A percentile compares a stretch with the other conserved stretches of the same genome.
Evolutionary conservation across 1,140 invertebrate genomes (phyloP).

Genomic region (Drosophila seguyi): DNA sequence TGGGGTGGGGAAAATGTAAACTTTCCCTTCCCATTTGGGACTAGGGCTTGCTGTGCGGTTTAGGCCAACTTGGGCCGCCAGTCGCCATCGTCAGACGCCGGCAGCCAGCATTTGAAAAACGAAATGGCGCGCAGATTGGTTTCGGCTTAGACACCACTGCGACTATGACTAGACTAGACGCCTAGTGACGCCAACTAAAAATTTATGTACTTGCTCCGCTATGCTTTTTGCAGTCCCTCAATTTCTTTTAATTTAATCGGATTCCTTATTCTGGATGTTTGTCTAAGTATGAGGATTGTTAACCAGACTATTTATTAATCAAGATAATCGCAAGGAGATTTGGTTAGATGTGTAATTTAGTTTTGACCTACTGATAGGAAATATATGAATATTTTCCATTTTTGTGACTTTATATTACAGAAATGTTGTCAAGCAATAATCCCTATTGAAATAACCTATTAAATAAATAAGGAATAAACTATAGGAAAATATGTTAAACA

Average conservation of each 20-base stretch:
- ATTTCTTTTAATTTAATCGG: slow-evolving; percentile 55
- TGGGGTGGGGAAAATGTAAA: slow-evolving; percentile 26
- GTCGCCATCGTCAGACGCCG: slow-evolving; percentile 61
- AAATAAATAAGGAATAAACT: neutral
- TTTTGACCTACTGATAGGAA: neutral
- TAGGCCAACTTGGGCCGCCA: slow-evolving; percentile 77
- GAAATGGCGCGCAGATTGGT: slow-evolving; percentile 78
- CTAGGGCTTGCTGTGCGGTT: slow-evolving; percentile 37
- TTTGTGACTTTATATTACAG: neutral
- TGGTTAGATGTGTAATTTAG: neutral
- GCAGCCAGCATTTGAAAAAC: slow-evolving; percentile 76
- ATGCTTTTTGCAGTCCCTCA: slow-evolving; percentile 52
- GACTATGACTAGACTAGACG: slow-evolving; percentile 62
- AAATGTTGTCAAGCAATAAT: neutral
- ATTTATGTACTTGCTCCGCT: slow-evolving; percentile 67
- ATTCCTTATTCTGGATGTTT: slow-evolving; percentile 35
- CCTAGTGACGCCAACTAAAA: slow-evolving; percentile 76
- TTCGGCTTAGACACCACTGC: slow-evolving; percentile 77
- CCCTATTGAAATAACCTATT: no score
- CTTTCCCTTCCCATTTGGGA: slow-evolving; percentile 47
- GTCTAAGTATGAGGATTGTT: neutral
- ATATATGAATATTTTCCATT: neutral
- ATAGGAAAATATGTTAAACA: no score
- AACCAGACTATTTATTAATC: slow-evolving; percentile 24
- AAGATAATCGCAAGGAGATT: slow-evolving; percentile 2